phyloP scores from a whole-genome alignment of 2,113 vertebrate genomes.

The Aplodontia rufa region DNA sequence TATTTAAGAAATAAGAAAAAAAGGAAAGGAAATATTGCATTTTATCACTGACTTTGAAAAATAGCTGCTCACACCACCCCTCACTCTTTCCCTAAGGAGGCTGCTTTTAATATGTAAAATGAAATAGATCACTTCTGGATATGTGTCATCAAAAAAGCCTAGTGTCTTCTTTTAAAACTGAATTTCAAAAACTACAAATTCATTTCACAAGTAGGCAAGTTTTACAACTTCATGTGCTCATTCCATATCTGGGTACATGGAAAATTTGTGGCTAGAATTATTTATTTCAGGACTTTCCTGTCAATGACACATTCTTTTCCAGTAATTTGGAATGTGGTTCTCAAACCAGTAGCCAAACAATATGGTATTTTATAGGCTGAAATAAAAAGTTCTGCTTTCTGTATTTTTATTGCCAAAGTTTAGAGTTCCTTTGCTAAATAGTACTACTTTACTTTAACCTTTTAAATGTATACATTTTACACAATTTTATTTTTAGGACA shows the following conservation, averaged over 20 bases:
- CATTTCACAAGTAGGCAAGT: neutral
- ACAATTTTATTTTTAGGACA: neutral
- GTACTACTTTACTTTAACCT: neutral
- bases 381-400: neutral
- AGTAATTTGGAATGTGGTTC: conserved; percentile 38
- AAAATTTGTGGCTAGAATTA: neutral
- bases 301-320: conserved; percentile 30
- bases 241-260: neutral
- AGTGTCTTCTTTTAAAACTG: neutral
- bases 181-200: neutral
- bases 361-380: neutral
- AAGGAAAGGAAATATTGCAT: neutral
- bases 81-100: neutral
- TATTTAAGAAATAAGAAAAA: neutral
- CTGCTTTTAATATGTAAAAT: neutral
- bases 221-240: neutral
- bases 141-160: neutral
- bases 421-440: neutral
- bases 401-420: conserved; percentile 39
- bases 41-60: neutral
- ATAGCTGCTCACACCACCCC: neutral
- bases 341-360: neutral
- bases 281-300: conserved; percentile 40
- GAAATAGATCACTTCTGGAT: neutral
- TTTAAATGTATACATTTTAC: neutral